Evolutionary conservation across 2,888 invertebrate genomes (phyloP), one percentile per base, ranked within the genome.

Genomic region (Watsonalla cultraria): DNA sequence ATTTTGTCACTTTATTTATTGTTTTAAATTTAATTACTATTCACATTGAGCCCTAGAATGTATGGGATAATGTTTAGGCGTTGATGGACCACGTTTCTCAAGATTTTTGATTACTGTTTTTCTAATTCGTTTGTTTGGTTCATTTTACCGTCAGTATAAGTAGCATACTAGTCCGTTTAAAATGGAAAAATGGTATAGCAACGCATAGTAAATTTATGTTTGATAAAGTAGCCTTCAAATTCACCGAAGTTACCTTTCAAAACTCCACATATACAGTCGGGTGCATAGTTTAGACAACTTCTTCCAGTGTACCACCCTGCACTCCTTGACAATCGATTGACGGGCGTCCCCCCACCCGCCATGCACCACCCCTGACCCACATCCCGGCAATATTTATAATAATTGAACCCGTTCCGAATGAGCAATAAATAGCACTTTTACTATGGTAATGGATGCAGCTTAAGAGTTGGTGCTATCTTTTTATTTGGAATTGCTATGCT

Each of bases 301-400:
- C 42, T 42, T 49, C 37, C 49, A 49, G 55, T 55, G 53, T 47
- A 60, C 71, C 74, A 75, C 37, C 70, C 70, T 82, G 83, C 85
- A 82, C 85, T 84, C 82, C 85, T 88, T 89, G 89, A 89, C 89
- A 91, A 92, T 92, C 91, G 91, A 92, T 92, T 91, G 92, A 91
- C 90, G 90, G 88, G 88, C 84, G 86, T 80, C 86, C 76, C 73
- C 66, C 54, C 50, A 55, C 59, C 60, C 56, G 61, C 59, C 68
- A 65, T 48, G 67, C 65, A 55, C 64, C 65, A 69, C 57, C 61
- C 72, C 80, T 86, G 89, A 89, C 90, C 90, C 87, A 90, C 83
- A 88, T 90, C 73, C 83, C 70, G 71, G 84, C 81, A 78, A 84
- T 90, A 90, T 91, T 90, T 90, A 91, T 90, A 88, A 89, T 90